Percentiles rank a stretch among this genome's conserved stretches.
These are phyloP conservation scores for Sorex araneus DNA, from an alignment of 2,113 vertebrate species.

Conservation along the genomic window DNA sequence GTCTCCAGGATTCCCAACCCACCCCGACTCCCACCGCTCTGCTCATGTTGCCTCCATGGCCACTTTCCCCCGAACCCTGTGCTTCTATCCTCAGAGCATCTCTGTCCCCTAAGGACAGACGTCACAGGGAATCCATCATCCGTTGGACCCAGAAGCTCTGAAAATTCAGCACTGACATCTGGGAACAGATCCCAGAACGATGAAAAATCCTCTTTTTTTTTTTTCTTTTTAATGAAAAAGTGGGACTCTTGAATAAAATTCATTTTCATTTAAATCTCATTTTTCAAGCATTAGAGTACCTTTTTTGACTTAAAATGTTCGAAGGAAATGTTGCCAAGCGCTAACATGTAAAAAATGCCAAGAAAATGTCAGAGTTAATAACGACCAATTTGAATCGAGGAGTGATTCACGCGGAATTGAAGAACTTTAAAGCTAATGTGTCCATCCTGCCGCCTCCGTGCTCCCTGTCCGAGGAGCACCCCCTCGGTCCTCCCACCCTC, in stretches of 20 bases:
- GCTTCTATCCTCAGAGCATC: neutral
- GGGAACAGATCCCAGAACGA: slow-evolving; percentile 51
- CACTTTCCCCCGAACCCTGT: neutral
- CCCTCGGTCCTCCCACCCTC: neutral
- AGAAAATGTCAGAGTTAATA: slow-evolving; percentile 82
- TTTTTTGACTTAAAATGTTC: slow-evolving; percentile 69
- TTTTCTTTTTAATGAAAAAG: slow-evolving; percentile 48
- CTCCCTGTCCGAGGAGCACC: neutral
- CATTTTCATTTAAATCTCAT: slow-evolving; percentile 79
- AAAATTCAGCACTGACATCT: slow-evolving; percentile 55
- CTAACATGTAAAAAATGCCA: slow-evolving; percentile 76
- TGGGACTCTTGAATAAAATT: slow-evolving; percentile 62
- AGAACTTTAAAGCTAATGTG: slow-evolving; percentile 21
- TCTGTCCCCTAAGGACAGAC: neutral
- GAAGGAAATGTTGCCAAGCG: slow-evolving; percentile 69
- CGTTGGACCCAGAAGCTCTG: neutral
- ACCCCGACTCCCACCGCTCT: no score
- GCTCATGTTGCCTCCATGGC: neutral
- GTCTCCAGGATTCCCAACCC: neutral
- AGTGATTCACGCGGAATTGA: slow-evolving; percentile 43
- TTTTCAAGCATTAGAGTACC: slow-evolving; percentile 75
- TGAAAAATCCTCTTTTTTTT: slow-evolving; percentile 60
- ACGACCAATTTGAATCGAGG: slow-evolving; percentile 50
- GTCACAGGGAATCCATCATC: slow-evolving; percentile 41
- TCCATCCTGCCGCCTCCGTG: neutral